These are phyloP conservation scores for Thrips palmi DNA, from an alignment of 1,140 invertebrate species.

Conservation along the genomic window DNA sequence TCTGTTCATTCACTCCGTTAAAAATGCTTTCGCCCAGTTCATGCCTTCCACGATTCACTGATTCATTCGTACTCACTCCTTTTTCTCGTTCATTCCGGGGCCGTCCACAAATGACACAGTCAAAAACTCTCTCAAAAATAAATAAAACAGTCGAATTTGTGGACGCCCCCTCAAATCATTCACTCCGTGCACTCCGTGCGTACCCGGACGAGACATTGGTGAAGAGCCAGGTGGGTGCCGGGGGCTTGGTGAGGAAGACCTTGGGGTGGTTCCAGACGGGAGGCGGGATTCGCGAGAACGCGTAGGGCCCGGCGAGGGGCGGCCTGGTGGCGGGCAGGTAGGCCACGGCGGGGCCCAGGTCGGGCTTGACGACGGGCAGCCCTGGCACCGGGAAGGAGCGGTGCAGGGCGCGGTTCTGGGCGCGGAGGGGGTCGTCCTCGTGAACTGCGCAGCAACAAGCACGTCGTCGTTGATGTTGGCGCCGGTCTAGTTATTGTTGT, in stretches of 20 bases:
- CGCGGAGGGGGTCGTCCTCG: conserved; percentile 21
- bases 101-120: too few relatives aligned
- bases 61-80: too few relatives aligned
- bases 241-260: conserved; percentile 52
- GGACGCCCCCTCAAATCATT: too few relatives aligned
- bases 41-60: too few relatives aligned
- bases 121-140: too few relatives aligned
- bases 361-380: conserved; percentile 32
- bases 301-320: conserved; percentile 70
- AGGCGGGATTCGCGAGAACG: conserved; percentile 68
- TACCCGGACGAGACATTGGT: conserved; percentile 61
- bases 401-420: conserved; percentile 25
- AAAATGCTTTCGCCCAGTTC: too few relatives aligned
- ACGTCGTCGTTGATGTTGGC: too few relatives aligned
- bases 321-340: conserved; percentile 47
- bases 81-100: too few relatives aligned
- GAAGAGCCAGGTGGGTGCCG: conserved; percentile 69
- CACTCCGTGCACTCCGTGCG: too few relatives aligned
- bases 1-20: too few relatives aligned
- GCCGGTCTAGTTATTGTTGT: too few relatives aligned
- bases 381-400: conserved; percentile 29
- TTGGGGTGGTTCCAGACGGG: conserved; percentile 60
- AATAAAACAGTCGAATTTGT: too few relatives aligned
- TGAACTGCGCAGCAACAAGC: neutral
- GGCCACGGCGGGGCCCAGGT: conserved; percentile 29